These are phyloP conservation scores for Drosophila elegans DNA, from an alignment of 1,140 invertebrate species.

Conservation along the genomic window DNA sequence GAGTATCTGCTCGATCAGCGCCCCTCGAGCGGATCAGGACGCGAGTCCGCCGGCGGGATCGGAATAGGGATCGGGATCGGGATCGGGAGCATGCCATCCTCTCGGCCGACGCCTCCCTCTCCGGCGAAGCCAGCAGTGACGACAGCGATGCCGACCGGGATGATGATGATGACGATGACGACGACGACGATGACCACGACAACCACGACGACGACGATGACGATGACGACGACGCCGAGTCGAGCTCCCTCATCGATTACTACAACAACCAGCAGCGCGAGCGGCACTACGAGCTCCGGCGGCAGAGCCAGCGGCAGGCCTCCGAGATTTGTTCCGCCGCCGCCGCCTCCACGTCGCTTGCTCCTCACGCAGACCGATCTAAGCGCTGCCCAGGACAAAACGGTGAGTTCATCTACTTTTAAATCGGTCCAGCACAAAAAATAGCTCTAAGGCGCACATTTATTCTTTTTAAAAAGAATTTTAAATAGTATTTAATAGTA, in stretches of 20 bases:
- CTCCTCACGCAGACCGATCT: slow-evolving; percentile 79
- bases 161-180: slow-evolving; percentile 27
- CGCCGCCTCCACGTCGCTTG: slow-evolving; percentile 81
- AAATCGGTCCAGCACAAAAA: no score
- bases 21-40: slow-evolving; percentile 37
- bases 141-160: slow-evolving; percentile 22
- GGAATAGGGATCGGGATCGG: neutral
- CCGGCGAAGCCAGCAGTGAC: slow-evolving; percentile 27
- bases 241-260: slow-evolving; percentile 78
- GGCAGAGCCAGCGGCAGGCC: slow-evolving; percentile 71
- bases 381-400: slow-evolving; percentile 58
- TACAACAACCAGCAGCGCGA: slow-evolving; percentile 84
- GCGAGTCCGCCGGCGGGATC: slow-evolving; percentile 3
- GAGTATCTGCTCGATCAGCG: slow-evolving; percentile 84
- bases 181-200: slow-evolving; percentile 27
- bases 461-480: no score
- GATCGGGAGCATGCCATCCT: slow-evolving; percentile 20
- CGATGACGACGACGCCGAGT: slow-evolving; percentile 57
- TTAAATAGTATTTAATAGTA: no score
- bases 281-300: slow-evolving; percentile 74
- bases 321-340: slow-evolving; percentile 80
- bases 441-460: no score
- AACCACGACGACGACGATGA: slow-evolving; percentile 13
- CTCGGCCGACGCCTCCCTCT: slow-evolving; percentile 10
- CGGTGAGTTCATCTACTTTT: slow-evolving; percentile 28